Percentiles rank a stretch among this genome's conserved stretches.
Evolutionary conservation across 2,797 vertebrate species (phyloP).

Genomic region (Gallirallus australis): DNA sequence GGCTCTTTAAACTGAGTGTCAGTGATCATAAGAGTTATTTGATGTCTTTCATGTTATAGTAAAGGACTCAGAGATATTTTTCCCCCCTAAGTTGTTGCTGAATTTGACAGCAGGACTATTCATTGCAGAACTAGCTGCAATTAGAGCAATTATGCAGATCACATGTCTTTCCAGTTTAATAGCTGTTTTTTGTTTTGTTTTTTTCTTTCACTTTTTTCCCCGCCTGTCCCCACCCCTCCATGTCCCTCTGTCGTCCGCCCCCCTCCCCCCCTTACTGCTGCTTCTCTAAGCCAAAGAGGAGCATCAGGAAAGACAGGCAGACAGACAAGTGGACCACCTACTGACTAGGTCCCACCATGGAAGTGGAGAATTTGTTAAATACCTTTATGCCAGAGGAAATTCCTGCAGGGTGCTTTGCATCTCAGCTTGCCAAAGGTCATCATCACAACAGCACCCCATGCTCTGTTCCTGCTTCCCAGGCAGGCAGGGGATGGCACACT

Average conservation of each 20-base stretch:
- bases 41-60: constrained; percentile 80
- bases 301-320: constrained; percentile 39
- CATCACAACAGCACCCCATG: background rate
- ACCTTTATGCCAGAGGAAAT: constrained; percentile 46
- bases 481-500: constrained; percentile 28
- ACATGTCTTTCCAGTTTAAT: constrained; percentile 85
- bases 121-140: constrained; percentile 85
- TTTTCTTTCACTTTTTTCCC: accelerated
- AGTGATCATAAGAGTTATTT: constrained; percentile 76
- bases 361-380: constrained; percentile 47
- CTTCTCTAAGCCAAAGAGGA: constrained; percentile 72
- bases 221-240: too few relatives aligned
- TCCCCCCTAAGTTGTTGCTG: constrained; percentile 79
- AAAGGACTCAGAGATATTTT: constrained; percentile 80
- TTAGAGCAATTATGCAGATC: constrained; percentile 92
- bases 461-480: constrained; percentile 17
- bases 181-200: constrained; percentile 37
- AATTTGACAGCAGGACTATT: constrained; percentile 86
- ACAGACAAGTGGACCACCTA: constrained; percentile 43
- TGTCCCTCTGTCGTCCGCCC: too few relatives aligned
- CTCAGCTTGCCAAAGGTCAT: constrained; percentile 55
- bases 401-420: constrained; percentile 15
- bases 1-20: constrained; percentile 70
- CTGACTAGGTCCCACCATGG: constrained; percentile 23
- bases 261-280: background rate